Evolutionary conservation across 2,888 invertebrate genomes (phyloP).

Genomic region (Hymenopus coronatus): DNA sequence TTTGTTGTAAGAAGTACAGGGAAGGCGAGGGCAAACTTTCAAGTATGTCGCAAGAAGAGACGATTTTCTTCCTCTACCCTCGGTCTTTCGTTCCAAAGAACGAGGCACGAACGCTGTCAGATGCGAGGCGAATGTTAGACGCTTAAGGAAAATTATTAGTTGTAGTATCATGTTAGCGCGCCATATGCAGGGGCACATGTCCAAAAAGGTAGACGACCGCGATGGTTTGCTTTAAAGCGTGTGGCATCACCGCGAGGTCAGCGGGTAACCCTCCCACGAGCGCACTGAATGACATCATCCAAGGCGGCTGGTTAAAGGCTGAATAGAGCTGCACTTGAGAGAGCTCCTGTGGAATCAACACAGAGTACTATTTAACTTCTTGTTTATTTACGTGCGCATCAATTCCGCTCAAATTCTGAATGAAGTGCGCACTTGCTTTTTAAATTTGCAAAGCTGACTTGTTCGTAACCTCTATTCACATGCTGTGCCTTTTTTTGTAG

Average conservation of each 20-base stretch:
- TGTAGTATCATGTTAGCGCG: background rate
- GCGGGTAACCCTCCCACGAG: background rate
- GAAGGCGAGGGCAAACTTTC: background rate
- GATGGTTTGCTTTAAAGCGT: background rate
- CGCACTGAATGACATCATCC: background rate
- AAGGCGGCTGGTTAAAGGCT: background rate
- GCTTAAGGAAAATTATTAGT: background rate
- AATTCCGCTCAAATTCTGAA: no score
- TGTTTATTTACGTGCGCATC: no score
- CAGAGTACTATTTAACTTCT: no score
- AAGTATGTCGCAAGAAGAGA: background rate
- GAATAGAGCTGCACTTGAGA: background rate
- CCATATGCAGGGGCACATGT: background rate
- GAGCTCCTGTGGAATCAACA: background rate
- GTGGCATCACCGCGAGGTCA: background rate
- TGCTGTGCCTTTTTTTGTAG: no score
- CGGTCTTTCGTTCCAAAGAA: background rate
- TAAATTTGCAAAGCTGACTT: no score
- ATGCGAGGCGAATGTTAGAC: background rate
- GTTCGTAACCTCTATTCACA: no score
- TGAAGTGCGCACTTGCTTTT: no score
- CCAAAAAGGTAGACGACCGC: background rate
- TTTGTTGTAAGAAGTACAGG: background rate
- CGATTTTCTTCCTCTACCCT: background rate
- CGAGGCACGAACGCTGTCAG: background rate